These are phyloP conservation scores for Discoglossus pictus DNA, from an alignment of 2,797 vertebrate genomes.

Conservation along the genomic window DNA sequence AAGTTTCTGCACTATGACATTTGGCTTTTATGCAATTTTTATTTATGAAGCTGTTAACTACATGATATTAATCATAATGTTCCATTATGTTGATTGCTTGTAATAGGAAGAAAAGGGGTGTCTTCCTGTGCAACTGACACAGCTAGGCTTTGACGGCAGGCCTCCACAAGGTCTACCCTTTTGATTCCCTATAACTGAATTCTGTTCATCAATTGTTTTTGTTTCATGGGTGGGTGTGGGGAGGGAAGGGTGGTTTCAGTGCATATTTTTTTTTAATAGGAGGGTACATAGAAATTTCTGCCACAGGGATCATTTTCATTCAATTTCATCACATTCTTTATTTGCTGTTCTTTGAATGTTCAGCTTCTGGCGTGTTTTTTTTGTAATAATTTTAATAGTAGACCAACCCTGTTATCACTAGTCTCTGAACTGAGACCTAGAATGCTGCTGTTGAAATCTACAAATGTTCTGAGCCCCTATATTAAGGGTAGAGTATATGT, in stretches of 20 bases:
- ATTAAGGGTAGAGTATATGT: too few species aligned
- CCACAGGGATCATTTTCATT: constrained; percentile 88
- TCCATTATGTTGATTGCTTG: constrained; percentile 99
- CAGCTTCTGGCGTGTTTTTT: too few species aligned
- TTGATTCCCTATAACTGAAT: constrained; percentile 99
- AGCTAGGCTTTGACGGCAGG: constrained; percentile 99
- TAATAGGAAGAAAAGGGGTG: constrained; percentile 99
- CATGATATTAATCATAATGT: constrained; percentile 99
- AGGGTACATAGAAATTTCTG: constrained; percentile 80
- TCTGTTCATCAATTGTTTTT: constrained; percentile 99
- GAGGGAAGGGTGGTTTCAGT: constrained; percentile 73
- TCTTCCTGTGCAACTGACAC: constrained; percentile 99
- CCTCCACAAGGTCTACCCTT: constrained; percentile 99
- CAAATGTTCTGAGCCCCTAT: too few species aligned
- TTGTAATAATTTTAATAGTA: too few species aligned
- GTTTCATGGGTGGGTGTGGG: constrained; percentile 88
- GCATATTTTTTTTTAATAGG: constrained; percentile 71
- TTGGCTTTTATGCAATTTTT: constrained; percentile 85
- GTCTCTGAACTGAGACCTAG: too few species aligned
- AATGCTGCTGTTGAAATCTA: too few species aligned
- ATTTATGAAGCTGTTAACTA: constrained; percentile 92
- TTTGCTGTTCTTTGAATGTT: constrained; percentile 68
- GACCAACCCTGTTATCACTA: too few species aligned
- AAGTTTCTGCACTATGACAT: constrained; percentile 84
- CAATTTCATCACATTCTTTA: constrained; percentile 60